phyloP scores from a whole-genome alignment of 2,113 vertebrate species.

The Tragelaphus scriptus region DNA sequence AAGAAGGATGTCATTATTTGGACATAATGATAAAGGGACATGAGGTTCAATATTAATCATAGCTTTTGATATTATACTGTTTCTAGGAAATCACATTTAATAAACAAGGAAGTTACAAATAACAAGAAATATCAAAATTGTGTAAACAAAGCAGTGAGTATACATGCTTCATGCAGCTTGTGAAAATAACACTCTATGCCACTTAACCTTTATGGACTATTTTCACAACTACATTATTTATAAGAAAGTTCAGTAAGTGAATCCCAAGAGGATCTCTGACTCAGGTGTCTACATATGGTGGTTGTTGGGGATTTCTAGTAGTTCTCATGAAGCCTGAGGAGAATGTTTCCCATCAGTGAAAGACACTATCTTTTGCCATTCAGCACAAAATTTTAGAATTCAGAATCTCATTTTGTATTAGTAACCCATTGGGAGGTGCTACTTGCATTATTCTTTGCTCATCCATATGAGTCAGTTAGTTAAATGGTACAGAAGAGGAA shows the following conservation, averaged over 20 bases:
- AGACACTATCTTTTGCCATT: not conserved
- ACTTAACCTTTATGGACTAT: not conserved
- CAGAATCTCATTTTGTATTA: not conserved
- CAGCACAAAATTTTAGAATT: not conserved
- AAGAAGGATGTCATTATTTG: not conserved
- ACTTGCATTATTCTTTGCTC: not conserved
- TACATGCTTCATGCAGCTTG: not conserved
- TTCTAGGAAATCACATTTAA: constrained; percentile 2
- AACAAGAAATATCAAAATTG: constrained; percentile 8
- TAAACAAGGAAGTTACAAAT: not conserved
- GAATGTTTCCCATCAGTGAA: not conserved
- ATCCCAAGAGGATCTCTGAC: not conserved
- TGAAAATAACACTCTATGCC: not conserved
- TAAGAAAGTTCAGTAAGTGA: not conserved
- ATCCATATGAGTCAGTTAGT: constrained; percentile 21
- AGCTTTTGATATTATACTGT: not conserved
- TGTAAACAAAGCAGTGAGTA: not conserved
- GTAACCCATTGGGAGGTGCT: not conserved
- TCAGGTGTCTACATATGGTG: not conserved
- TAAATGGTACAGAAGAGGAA: constrained; percentile 59
- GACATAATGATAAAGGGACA: not conserved
- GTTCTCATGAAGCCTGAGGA: not conserved
- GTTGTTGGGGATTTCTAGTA: not conserved
- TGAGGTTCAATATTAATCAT: not conserved
- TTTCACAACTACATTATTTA: not conserved